phyloP scores from a whole-genome alignment of 2,113 vertebrate genomes.

The Myotis brandtii region DNA sequence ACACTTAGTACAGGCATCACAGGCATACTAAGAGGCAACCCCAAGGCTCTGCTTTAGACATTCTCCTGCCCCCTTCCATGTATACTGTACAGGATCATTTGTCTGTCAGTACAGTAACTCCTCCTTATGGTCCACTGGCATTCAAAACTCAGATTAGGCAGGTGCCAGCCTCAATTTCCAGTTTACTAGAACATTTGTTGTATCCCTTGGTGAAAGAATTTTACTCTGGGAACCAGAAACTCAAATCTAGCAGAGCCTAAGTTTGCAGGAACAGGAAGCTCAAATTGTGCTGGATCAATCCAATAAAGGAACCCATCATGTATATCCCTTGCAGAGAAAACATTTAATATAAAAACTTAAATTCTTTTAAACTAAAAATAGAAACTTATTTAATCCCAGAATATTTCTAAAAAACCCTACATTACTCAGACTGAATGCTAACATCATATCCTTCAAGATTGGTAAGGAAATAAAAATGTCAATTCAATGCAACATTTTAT shows the following conservation, averaged over 20 bases:
- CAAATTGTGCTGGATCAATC: background rate
- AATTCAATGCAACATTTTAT: background rate
- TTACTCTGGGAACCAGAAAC: background rate
- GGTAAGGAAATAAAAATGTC: background rate
- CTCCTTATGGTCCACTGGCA: background rate
- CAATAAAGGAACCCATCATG: background rate
- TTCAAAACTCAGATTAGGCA: background rate
- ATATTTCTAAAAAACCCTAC: background rate
- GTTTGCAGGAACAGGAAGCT: background rate
- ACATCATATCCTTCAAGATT: background rate
- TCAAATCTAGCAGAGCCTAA: background rate
- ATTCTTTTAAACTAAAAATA: conserved; percentile 12
- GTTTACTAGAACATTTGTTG: background rate
- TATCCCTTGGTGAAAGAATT: background rate
- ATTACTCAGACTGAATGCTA: background rate
- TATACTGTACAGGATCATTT: background rate
- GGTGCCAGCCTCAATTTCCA: background rate
- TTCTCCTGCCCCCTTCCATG: background rate
- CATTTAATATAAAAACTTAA: background rate
- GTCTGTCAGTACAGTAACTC: background rate
- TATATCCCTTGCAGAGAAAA: background rate
- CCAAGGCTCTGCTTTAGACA: background rate
- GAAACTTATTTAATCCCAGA: background rate
- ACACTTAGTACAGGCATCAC: background rate
- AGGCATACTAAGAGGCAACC: background rate